Conservation (phyloP, 2,797 vertebrate species). For the Clarias pachynema region DNA sequence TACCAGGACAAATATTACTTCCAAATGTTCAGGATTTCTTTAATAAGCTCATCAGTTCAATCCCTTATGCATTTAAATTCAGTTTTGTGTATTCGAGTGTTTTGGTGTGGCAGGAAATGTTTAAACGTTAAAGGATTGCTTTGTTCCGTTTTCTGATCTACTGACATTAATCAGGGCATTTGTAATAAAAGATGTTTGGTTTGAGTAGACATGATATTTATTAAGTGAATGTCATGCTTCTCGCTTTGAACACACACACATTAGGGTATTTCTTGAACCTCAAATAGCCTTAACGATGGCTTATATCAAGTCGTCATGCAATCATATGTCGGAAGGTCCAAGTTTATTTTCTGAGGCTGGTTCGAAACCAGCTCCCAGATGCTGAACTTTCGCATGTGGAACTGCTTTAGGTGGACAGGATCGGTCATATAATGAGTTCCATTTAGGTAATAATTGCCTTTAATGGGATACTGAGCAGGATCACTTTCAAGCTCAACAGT, state of each 20-base stretch:
- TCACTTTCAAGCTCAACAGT: slow-evolving; percentile 48
- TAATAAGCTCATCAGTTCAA: slow-evolving; percentile 25
- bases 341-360: slow-evolving; percentile 38
- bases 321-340: slow-evolving; percentile 20
- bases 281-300: slow-evolving; percentile 10
- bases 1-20: slow-evolving; percentile 56
- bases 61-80: slow-evolving; percentile 25
- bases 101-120: background rate
- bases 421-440: slow-evolving; percentile 46
- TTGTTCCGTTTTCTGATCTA: slow-evolving; percentile 14
- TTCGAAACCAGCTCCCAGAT: slow-evolving; percentile 38
- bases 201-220: background rate
- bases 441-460: slow-evolving; percentile 55
- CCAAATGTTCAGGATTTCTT: slow-evolving; percentile 41
- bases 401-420: slow-evolving; percentile 47
- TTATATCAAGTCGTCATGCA: slow-evolving; percentile 36
- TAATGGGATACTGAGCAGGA: slow-evolving; percentile 55
- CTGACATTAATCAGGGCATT: background rate
- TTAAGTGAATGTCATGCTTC: background rate
- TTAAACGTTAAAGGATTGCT: background rate
- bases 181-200: background rate
- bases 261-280: background rate
- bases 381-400: slow-evolving; percentile 52
- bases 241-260: background rate
- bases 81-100: slow-evolving; percentile 10